Evolutionary conservation across 2,888 invertebrate species (phyloP).

Genomic region (Acleris cristana): DNA sequence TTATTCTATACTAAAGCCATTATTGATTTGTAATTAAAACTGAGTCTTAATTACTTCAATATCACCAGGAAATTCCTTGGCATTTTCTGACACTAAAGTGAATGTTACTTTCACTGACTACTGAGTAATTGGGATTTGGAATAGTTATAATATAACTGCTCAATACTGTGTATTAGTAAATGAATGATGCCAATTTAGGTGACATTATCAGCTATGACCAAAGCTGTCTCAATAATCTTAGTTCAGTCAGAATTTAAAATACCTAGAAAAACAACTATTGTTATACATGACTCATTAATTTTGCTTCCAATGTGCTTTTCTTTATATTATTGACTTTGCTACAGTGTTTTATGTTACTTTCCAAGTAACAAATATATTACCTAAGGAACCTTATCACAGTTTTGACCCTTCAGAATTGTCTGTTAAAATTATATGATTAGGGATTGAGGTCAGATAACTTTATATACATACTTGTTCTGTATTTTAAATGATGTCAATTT

Average conservation of each 20-base stretch:
- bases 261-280: constrained; percentile 23
- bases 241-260: constrained; percentile 17
- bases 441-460: constrained; percentile 27
- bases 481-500: too few relatives aligned
- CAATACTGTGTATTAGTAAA: constrained; percentile 41
- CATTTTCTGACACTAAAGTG: constrained; percentile 55
- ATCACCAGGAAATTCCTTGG: constrained; percentile 5
- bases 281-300: background rate
- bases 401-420: background rate
- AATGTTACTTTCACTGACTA: constrained; percentile 74
- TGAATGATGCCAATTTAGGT: constrained; percentile 19
- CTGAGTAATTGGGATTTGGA: constrained; percentile 51
- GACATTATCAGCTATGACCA: constrained; percentile 17
- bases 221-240: constrained; percentile 11
- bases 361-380: background rate
- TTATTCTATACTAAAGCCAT: background rate
- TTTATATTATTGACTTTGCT: background rate
- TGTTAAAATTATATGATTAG: constrained; percentile 16
- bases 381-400: constrained; percentile 1
- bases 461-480: background rate
- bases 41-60: background rate
- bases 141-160: too few relatives aligned
- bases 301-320: background rate
- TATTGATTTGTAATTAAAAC: constrained; percentile 7
- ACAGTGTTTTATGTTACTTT: background rate